Evolutionary conservation across 2,113 vertebrate species (phyloP).

Genomic region (Cranoglanis bouderius): DNA sequence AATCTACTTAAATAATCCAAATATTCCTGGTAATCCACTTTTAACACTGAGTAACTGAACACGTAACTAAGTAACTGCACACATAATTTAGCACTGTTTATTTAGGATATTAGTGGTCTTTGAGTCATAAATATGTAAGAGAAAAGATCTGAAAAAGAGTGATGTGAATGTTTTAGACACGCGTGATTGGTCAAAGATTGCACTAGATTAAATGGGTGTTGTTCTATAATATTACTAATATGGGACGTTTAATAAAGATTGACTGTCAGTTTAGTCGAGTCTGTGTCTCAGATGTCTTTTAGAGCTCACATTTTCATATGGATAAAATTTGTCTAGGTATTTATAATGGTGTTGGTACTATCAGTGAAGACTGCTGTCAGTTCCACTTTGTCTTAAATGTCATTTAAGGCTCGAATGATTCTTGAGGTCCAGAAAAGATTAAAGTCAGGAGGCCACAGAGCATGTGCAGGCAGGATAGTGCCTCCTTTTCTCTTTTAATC

Average conservation of each 20-base stretch:
- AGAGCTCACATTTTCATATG: background rate
- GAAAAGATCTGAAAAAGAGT: background rate
- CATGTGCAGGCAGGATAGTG: background rate
- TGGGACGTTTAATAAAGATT: background rate
- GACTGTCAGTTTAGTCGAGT: background rate
- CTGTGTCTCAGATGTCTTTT: background rate
- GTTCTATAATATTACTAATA: background rate
- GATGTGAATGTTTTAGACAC: constrained; percentile 6
- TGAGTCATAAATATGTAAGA: constrained; percentile 5
- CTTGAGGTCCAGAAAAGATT: background rate
- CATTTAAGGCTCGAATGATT: background rate
- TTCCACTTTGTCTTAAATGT: background rate
- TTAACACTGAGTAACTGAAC: background rate
- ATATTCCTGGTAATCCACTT: background rate
- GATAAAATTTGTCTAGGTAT: background rate
- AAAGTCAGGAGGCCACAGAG: background rate
- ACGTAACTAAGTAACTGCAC: background rate
- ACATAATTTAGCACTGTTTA: background rate
- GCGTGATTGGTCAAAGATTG: background rate
- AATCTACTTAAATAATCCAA: background rate
- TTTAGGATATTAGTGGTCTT: background rate
- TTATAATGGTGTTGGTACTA: background rate
- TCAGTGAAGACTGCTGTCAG: constrained; percentile 11
- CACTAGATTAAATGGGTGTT: constrained; percentile 1
- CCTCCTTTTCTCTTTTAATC: background rate